phyloP scores from a whole-genome alignment of 1,140 invertebrate genomes.

The Manduca sexta region DNA sequence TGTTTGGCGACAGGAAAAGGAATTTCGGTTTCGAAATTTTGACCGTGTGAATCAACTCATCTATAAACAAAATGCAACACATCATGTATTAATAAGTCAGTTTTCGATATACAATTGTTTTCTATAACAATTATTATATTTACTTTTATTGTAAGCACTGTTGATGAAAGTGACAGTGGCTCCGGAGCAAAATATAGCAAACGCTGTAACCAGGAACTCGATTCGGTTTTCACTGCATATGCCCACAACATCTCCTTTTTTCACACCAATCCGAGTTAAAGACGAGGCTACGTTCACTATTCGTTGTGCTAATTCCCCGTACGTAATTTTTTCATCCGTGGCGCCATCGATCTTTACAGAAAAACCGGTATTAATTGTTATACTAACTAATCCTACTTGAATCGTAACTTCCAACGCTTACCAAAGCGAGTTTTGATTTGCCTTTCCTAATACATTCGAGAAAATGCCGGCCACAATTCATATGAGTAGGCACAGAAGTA shows the following conservation, averaged over 20 bases:
- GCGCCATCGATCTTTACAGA: slow-evolving; percentile 33
- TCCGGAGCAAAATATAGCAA: slow-evolving; percentile 54
- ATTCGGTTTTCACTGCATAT: slow-evolving; percentile 69
- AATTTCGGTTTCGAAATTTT: slow-evolving; percentile 44
- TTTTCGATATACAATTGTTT: no score
- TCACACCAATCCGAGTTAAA: slow-evolving; percentile 34
- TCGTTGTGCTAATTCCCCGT: slow-evolving; percentile 29
- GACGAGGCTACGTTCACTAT: slow-evolving; percentile 34
- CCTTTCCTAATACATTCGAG: slow-evolving; percentile 26
- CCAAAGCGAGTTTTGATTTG: slow-evolving; percentile 31
- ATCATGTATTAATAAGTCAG: no score
- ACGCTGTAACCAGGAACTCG: slow-evolving; percentile 49
- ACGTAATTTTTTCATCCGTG: slow-evolving; percentile 32
- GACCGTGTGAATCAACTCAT: slow-evolving; percentile 36
- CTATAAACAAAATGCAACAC: slow-evolving; percentile 20
- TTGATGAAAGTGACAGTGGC: slow-evolving; percentile 61
- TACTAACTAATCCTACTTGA: no score
- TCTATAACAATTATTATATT: no score
- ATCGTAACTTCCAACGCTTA: slow-evolving; percentile 14
- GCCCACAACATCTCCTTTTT: slow-evolving; percentile 54
- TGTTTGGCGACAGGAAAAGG: slow-evolving; percentile 36
- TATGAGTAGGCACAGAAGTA: slow-evolving; percentile 31
- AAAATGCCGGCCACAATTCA: slow-evolving; percentile 36
- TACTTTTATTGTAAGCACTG: slow-evolving; percentile 61
- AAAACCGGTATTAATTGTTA: no score